These are phyloP conservation scores for Neodontobutis hainanensis DNA, from an alignment of 2,113 vertebrate species.

Conservation along the genomic window DNA sequence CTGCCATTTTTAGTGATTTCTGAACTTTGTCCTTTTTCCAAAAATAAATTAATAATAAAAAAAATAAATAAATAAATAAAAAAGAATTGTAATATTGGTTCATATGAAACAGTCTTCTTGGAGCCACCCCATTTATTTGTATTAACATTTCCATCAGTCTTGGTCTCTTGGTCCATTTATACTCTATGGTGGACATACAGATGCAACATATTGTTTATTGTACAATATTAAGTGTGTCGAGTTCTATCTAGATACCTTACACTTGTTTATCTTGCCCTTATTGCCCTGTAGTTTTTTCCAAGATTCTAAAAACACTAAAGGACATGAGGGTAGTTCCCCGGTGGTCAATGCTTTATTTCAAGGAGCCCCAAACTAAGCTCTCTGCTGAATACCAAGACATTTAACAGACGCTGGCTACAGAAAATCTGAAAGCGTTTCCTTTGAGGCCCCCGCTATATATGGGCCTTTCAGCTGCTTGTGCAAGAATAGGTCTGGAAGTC, in stretches of 20 bases:
- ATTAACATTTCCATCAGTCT: too few species aligned
- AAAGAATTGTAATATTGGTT: background rate
- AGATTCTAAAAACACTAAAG: background rate
- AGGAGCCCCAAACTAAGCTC: conserved; percentile 58
- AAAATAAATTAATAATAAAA: too few species aligned
- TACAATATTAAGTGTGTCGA: too few species aligned
- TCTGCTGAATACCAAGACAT: conserved; percentile 67
- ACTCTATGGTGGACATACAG: too few species aligned
- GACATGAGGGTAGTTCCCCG: conserved; percentile 58
- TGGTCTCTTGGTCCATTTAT: too few species aligned
- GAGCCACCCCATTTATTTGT: too few species aligned
- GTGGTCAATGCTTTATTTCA: conserved; percentile 62
- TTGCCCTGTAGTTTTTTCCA: background rate
- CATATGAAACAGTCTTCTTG: too few species aligned
- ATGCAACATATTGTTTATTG: too few species aligned
- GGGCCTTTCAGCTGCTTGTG: conserved; percentile 63
- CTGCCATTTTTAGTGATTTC: too few species aligned
- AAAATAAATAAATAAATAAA: conserved; percentile 2
- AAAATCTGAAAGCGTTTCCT: conserved; percentile 64
- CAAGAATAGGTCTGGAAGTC: conserved; percentile 66
- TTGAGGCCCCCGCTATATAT: conserved; percentile 62
- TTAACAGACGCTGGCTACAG: conserved; percentile 61
- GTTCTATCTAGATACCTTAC: too few species aligned
- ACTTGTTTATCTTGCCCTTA: background rate
- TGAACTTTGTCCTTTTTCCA: too few species aligned